Percentiles rank a stretch among this genome's conserved stretches.
These are phyloP conservation scores for Promerops cafer DNA, from an alignment of 2,113 vertebrate genomes.

Conservation along the genomic window DNA sequence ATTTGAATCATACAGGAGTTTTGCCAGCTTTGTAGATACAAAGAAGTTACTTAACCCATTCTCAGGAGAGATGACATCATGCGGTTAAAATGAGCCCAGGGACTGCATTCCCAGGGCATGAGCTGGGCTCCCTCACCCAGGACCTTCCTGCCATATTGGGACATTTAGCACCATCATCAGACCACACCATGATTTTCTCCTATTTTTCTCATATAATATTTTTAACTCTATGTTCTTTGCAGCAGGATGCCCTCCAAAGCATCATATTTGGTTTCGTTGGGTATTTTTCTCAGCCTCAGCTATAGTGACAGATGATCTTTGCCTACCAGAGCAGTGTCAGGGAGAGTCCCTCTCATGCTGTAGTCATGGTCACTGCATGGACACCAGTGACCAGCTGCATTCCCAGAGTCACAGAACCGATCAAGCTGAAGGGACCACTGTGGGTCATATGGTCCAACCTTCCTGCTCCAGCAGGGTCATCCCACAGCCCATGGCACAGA, in stretches of 20 bases:
- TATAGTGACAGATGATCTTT: not conserved
- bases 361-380: accelerated
- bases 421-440: not conserved
- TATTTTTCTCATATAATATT: not conserved
- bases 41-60: not conserved
- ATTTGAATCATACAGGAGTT: not conserved
- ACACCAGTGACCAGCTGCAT: too few species aligned
- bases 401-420: not conserved
- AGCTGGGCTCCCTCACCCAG: not conserved
- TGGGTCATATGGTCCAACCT: not conserved
- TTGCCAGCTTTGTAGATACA: not conserved
- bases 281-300: not conserved
- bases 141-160: not conserved
- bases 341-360: not conserved
- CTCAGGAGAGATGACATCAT: not conserved
- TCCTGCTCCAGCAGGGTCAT: not conserved
- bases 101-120: not conserved
- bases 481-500: not conserved
- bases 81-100: not conserved
- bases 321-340: not conserved
- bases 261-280: not conserved
- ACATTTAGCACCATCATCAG: not conserved
- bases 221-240: not conserved
- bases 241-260: not conserved
- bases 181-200: not conserved